A percentile compares a stretch with the other conserved stretches of the same genome.
Evolutionary conservation across 2,113 vertebrate genomes (phyloP).

Genomic region (Corynorhinus townsendii): DNA sequence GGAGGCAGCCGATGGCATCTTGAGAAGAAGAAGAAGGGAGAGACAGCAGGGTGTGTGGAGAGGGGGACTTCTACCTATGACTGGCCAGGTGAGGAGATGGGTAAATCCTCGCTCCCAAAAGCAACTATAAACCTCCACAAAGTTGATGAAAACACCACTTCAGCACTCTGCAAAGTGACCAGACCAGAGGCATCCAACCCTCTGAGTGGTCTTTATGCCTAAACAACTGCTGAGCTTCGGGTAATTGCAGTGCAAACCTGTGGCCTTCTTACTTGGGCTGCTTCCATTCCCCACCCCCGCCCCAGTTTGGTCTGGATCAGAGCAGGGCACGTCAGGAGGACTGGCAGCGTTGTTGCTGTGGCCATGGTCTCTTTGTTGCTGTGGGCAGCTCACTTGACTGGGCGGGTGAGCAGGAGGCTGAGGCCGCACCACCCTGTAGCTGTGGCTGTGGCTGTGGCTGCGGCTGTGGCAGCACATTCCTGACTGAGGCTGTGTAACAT

Average conservation of each 20-base stretch:
- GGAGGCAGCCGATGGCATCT: no score
- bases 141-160: background rate
- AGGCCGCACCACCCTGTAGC: background rate
- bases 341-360: background rate
- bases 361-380: accelerated
- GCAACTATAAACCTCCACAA: background rate
- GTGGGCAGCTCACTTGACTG: background rate
- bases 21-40: background rate
- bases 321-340: background rate
- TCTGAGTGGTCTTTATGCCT: background rate
- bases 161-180: background rate
- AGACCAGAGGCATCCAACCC: background rate
- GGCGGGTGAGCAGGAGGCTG: background rate
- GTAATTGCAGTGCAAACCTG: background rate
- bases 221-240: background rate
- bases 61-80: background rate
- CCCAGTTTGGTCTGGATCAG: background rate
- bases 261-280: background rate
- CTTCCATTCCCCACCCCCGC: accelerated
- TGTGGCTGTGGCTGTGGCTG: background rate
- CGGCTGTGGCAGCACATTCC: background rate
- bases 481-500: background rate
- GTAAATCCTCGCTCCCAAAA: background rate
- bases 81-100: background rate
- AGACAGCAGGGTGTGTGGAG: accelerated